Evolutionary conservation across 2,888 invertebrate species (phyloP), one percentile per base, ranked within the genome.

Genomic region (Deilephila porcellus): DNA sequence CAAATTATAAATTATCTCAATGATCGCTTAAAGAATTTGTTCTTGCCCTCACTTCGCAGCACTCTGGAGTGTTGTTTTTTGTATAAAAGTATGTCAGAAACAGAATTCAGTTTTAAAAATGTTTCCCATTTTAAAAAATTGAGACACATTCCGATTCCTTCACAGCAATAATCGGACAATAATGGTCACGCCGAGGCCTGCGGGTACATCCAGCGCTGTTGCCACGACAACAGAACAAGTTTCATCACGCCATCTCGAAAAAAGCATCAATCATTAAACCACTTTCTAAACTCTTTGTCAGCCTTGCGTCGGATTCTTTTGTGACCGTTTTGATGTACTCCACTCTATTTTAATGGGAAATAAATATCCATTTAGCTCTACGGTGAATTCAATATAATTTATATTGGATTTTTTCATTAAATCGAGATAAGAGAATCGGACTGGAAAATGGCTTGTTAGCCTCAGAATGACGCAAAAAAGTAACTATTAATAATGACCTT

Each of bases 251-350:
- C 84, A 84, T 86, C 86, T 84, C 84, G 86, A 88, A 88, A 89
- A 87, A 83, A 82, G 82, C 89, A 90, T 90, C 91, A 87, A 90
- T 91, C 90, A 91, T 89, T 85, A 83, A 82, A 87, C 86, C 86
- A 91, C 92, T 92, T 91, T 91, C 91, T 91, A 91, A 89, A 89
- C 86, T 86, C 88, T 87, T 90, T 90, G 88, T 88, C 88, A 76
- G 67, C n/a, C 34, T 60, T 67, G 67, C 67, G 17, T n/a, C 6
- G 25, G 52, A 67, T 67, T 67, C 67, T 52, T 67, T 67, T 52
- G 67, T 67, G 17, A 25, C 25, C 67, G 67, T 67, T 67, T 67
- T 25, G 52, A 67, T 25, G 19, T 25, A 67, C 45, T 67, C 67
- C 20, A 67, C 5, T 67, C 45, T 67, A 52, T 52, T 14, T 14